These are phyloP conservation scores for Podarcis lilfordi DNA, from an alignment of 2,797 vertebrate species.

Conservation along the genomic window DNA sequence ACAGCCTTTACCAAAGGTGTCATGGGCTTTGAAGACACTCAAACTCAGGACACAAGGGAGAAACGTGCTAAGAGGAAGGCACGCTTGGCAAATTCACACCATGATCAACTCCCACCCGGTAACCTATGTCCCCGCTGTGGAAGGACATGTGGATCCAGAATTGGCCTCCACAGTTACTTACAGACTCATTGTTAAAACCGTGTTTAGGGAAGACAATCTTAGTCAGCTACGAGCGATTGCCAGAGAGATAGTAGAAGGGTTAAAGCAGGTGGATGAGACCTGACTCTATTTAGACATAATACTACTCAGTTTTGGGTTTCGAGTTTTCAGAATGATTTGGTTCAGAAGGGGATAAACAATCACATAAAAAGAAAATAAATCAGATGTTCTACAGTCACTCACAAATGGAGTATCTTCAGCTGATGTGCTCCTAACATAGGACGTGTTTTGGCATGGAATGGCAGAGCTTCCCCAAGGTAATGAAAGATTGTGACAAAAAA, in stretches of 20 bases:
- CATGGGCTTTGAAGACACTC: too few relatives aligned
- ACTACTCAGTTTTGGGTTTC: not conserved
- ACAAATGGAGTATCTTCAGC: not conserved
- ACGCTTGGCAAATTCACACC: too few relatives aligned
- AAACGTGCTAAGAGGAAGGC: too few relatives aligned
- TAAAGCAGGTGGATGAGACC: not conserved
- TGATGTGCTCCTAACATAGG: not conserved
- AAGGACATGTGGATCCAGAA: too few relatives aligned
- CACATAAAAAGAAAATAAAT: not conserved
- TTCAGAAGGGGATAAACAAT: not conserved
- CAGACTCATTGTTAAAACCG: too few relatives aligned
- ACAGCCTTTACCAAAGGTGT: too few relatives aligned
- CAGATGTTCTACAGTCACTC: not conserved
- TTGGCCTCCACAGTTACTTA: too few relatives aligned
- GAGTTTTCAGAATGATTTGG: not conserved
- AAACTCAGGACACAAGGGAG: too few relatives aligned
- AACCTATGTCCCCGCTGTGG: too few relatives aligned
- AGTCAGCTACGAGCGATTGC: too few relatives aligned
- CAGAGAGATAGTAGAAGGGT: not conserved
- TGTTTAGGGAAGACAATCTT: too few relatives aligned
- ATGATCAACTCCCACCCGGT: too few relatives aligned
- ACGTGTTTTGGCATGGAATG: not conserved
- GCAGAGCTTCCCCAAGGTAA: not conserved
- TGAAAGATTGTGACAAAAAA: not conserved
- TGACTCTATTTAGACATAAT: not conserved